phyloP scores from a whole-genome alignment of 2,888 invertebrate genomes.

The Calameuta filiformis region DNA sequence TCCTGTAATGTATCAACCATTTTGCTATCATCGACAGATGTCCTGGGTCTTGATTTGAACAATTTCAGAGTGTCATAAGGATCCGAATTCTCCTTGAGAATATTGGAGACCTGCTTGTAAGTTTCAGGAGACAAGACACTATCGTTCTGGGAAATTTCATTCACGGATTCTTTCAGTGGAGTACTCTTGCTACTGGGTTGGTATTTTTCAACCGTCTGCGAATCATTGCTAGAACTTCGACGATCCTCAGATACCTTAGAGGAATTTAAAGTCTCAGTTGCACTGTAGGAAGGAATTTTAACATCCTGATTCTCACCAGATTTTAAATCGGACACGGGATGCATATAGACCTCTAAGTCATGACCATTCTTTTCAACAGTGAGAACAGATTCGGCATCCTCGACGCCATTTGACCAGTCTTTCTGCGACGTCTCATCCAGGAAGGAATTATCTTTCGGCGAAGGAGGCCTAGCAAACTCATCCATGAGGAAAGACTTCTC shows the following conservation, averaged over 20 bases:
- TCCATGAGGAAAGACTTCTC: constrained; percentile 92
- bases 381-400: constrained; percentile 7
- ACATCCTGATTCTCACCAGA: constrained; percentile 48
- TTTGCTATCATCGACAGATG: neutral
- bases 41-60: constrained; percentile 46
- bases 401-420: constrained; percentile 43
- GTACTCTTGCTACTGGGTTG: constrained; percentile 26
- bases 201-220: constrained; percentile 23
- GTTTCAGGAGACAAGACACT: constrained; percentile 32
- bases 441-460: constrained; percentile 69
- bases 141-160: constrained; percentile 17
- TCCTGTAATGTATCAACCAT: constrained; percentile 17
- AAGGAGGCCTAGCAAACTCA: constrained; percentile 82
- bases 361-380: constrained; percentile 8
- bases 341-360: constrained; percentile 4
- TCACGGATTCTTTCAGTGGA: constrained; percentile 19
- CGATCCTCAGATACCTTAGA: constrained; percentile 1
- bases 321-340: neutral
- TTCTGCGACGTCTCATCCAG: constrained; percentile 64
- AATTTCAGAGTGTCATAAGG: constrained; percentile 60
- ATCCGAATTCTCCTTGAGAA: constrained; percentile 45
- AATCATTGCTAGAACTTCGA: neutral
- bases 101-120: constrained; percentile 47
- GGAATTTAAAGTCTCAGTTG: neutral
- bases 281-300: neutral